Percentiles rank a stretch among this genome's conserved stretches.
Evolutionary conservation across 1,140 invertebrate species (phyloP).

Genomic region (Cydia amplana): DNA sequence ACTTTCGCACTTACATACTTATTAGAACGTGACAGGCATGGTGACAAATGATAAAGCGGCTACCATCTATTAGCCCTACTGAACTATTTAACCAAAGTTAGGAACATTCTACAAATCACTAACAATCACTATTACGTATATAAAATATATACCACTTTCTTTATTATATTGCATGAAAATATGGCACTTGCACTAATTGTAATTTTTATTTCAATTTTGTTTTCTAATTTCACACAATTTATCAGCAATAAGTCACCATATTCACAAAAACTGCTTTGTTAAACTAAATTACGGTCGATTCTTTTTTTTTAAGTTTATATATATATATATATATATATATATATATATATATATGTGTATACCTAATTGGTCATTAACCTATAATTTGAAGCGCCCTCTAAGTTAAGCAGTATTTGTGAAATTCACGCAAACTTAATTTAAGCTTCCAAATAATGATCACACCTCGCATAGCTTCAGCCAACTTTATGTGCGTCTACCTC

Average conservation of each 20-base stretch:
- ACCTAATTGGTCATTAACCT: no score
- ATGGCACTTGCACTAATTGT: conserved; percentile 23
- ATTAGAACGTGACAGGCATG: no score
- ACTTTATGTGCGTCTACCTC: background rate
- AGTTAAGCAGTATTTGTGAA: background rate
- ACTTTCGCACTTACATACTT: no score
- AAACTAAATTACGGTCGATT: background rate
- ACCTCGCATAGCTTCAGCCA: background rate
- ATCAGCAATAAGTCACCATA: background rate
- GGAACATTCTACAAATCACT: background rate
- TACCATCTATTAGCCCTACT: no score
- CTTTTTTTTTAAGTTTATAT: no score
- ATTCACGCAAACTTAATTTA: conserved; percentile 9
- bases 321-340: no score
- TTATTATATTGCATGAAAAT: conserved; percentile 9
- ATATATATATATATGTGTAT: no score
- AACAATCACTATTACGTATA: background rate
- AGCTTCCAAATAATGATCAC: background rate
- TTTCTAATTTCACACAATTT: conserved; percentile 4
- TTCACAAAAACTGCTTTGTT: background rate
- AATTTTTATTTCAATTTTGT: background rate
- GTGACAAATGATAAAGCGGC: no score
- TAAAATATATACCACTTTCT: background rate
- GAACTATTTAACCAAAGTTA: background rate
- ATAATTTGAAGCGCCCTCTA: no score